phyloP scores from a whole-genome alignment of 2,888 invertebrate species.

The Tetranychus truncatus region DNA sequence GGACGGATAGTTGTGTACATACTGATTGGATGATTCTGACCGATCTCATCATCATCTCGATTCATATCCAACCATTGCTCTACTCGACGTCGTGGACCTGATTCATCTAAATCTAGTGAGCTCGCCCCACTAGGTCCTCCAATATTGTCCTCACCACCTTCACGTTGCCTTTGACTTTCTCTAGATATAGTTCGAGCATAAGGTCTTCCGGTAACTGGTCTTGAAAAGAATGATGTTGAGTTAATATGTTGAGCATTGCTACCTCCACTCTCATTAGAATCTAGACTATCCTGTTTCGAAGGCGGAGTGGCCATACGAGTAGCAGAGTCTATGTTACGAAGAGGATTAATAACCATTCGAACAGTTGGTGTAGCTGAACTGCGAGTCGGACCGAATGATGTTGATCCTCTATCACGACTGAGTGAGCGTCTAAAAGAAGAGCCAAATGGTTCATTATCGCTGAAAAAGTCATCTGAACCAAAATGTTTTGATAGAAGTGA shows the following conservation, averaged over 20 bases:
- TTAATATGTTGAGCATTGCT: neutral
- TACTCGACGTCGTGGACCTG: constrained; percentile 22
- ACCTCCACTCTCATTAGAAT: neutral
- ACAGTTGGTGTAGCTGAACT: neutral
- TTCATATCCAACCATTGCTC: constrained; percentile 27
- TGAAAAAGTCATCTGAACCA: constrained; percentile 12
- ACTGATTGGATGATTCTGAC: constrained; percentile 11
- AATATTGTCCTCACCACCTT: neutral
- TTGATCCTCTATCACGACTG: constrained; percentile 1
- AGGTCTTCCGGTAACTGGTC: neutral
- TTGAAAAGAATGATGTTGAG: neutral
- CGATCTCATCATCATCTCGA: constrained; percentile 15
- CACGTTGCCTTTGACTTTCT: constrained; percentile 7
- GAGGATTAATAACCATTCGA: neutral
- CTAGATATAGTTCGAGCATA: constrained; percentile 2
- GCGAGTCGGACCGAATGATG: neutral
- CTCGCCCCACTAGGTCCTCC: neutral
- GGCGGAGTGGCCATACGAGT: neutral
- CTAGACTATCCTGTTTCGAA: constrained; percentile 3
- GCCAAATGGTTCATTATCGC: neutral
- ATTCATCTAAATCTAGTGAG: constrained; percentile 1
- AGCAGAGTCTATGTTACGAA: neutral
- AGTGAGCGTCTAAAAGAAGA: constrained; percentile 5
- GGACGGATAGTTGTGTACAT: constrained; percentile 21
- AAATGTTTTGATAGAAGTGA: constrained; percentile 14